Percentiles rank a stretch among this genome's conserved stretches.
phyloP scores from a whole-genome alignment of 2,888 invertebrate species.

The Trissoscelio sp. region DNA sequence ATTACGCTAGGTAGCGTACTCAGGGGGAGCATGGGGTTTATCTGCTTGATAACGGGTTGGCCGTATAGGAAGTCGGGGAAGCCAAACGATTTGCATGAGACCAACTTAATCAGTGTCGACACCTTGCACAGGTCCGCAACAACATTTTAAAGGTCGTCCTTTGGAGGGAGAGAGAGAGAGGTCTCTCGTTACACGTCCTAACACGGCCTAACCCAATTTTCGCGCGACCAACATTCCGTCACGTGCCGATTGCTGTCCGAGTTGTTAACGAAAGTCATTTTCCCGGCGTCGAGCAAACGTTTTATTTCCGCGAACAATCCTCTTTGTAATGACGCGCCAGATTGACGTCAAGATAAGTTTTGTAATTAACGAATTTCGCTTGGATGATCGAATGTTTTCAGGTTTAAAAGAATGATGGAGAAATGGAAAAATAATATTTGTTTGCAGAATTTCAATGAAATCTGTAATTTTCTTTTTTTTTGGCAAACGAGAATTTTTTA shows the following conservation, averaged over 20 bases:
- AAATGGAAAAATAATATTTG: no score
- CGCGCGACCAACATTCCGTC: neutral
- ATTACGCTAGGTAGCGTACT: slow-evolving; percentile 73
- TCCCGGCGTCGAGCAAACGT: no score
- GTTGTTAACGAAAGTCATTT: no score
- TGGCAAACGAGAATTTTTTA: no score
- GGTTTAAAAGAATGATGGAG: no score
- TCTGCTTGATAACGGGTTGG: slow-evolving; percentile 73
- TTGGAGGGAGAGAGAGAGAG: no score
- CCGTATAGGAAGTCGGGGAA: slow-evolving; percentile 70
- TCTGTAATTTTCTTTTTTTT: no score
- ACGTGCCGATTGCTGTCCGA: no score
- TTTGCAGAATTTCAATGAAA: no score
- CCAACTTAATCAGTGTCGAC: slow-evolving; percentile 81
- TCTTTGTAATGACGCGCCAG: neutral
- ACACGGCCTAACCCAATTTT: neutral
- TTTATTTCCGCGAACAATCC: no score
- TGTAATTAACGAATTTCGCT: neutral
- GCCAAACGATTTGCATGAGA: slow-evolving; percentile 80
- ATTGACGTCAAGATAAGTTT: neutral
- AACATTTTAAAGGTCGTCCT: slow-evolving; percentile 31
- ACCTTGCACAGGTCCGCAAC: slow-evolving; percentile 72
- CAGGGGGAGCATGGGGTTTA: slow-evolving; percentile 70
- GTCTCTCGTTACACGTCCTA: no score
- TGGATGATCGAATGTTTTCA: no score